Conservation (phyloP, 2,113 vertebrate species). For the Vimba vimba region DNA sequence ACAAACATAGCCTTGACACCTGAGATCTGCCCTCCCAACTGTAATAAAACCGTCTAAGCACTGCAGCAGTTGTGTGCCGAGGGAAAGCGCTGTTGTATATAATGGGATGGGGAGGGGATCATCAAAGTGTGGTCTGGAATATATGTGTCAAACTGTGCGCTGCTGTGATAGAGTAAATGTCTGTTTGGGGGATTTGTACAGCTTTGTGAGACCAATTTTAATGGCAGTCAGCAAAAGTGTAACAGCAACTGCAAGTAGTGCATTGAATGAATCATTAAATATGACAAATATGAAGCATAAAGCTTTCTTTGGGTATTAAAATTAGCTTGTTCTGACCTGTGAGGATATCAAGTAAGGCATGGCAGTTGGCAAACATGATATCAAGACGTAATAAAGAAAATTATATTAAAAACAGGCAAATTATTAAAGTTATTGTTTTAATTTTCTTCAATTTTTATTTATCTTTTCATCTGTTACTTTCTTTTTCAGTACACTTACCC, state of each 20-base stretch:
- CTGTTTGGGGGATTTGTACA: conserved; percentile 17
- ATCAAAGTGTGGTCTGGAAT: conserved; percentile 40
- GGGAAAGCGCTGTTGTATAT: conserved; percentile 55
- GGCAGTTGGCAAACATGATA: not conserved
- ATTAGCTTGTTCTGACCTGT: not conserved
- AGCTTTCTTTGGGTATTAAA: not conserved
- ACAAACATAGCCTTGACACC: conserved; percentile 57
- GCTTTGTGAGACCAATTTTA: conserved; percentile 33
- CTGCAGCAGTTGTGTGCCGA: conserved; percentile 57
- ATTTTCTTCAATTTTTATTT: not conserved
- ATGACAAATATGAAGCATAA: not conserved
- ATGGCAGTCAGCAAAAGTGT: not conserved
- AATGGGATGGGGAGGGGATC: conserved; percentile 22
- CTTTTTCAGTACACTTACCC: too few species aligned
- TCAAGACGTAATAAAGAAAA: not conserved
- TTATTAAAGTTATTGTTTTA: not conserved
- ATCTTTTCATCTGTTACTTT: not conserved
- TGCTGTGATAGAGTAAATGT: conserved; percentile 14
- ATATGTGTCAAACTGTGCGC: conserved; percentile 15
- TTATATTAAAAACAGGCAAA: not conserved
- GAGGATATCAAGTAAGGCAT: not conserved
- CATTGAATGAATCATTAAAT: not conserved
- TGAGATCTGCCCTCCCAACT: conserved; percentile 57
- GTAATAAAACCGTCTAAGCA: conserved; percentile 54
- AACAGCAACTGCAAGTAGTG: not conserved